Base-by-base conservation (phyloP, 2,888 invertebrate genomes). In the Eumerus sabulonum region DNA sequence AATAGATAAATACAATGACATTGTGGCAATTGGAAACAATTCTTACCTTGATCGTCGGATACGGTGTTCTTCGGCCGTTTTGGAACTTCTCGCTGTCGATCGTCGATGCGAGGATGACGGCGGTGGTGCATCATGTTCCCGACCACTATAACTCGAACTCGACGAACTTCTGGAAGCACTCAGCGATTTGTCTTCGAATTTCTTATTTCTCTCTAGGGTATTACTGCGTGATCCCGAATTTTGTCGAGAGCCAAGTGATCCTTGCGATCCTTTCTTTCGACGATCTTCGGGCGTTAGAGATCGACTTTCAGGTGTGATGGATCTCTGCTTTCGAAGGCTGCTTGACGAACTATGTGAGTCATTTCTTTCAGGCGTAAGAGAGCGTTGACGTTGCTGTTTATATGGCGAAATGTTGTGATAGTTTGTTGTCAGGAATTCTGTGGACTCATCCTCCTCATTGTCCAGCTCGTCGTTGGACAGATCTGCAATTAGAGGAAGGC, bases 391-490 rank as follows among this genome's bases (percentile, higher is more conserved):
- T 42, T 86, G 86, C 5, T 85, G 84, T 63, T 87, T 86, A 16
- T 86, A 87, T 0, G 86, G 87, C 1, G 88, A 87, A 19, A 85
- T 85, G 72, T 84, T 84, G 64, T 88, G 87, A 77, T 87, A 87
- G 50, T 85, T 87, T 17, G 86, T 84, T 36, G 87, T 86, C 1
- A 88, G 84, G 47, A 88, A 88, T 82, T 88, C 88, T 38, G 84
- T 86, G 4, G 87, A 84, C 53, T 86, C 86, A 48, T 86, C 86
- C 57, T 88, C 90, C 66, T 91, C 91, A 72, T 91, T 91, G 77
- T 91, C 91, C 82, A 91, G 88, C 53, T 91, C 91, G 66, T 91
- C 91, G 17, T 91, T 89, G 27, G 91, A 91, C 9, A 91, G 90
- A 86, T 91, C 91, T 85, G 59, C 0, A 53, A 66, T 19, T 16